A percentile compares a stretch with the other conserved stretches of the same genome.
phyloP scores from a whole-genome alignment of 2,888 invertebrate species.

The Noctuana brunneofusca region DNA sequence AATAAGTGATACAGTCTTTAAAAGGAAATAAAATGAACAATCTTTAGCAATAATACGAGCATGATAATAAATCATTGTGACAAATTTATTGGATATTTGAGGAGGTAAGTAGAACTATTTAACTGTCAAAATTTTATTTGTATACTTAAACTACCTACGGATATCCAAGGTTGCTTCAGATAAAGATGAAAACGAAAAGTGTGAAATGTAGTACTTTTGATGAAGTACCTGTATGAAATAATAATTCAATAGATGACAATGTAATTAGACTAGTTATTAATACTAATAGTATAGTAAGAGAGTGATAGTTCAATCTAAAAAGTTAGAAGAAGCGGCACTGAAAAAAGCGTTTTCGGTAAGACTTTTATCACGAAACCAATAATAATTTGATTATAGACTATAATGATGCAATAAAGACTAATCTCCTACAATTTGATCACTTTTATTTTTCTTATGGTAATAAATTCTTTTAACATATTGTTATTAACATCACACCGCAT shows the following conservation, averaged over 20 bases:
- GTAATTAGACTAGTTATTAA: not conserved
- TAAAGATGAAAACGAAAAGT: no score
- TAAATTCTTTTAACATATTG: conserved; percentile 38
- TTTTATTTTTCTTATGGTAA: not conserved
- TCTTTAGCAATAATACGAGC: no score
- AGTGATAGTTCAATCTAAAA: not conserved
- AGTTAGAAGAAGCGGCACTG: not conserved
- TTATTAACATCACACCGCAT: conserved; percentile 39
- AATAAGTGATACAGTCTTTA: no score
- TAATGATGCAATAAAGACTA: conserved; percentile 17
- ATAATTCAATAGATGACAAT: no score
- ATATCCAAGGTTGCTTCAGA: no score
- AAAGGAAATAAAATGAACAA: no score
- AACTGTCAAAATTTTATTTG: not conserved
- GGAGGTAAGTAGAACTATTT: not conserved
- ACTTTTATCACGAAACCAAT: conserved; percentile 19
- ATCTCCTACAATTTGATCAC: conserved; percentile 21
- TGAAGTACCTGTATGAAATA: no score
- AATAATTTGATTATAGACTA: conserved; percentile 11
- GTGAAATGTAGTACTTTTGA: no score
- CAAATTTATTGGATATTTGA: no score
- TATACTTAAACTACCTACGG: no score
- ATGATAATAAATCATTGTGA: no score
- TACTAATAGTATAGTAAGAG: not conserved
- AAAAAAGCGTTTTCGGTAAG: not conserved